Evolutionary conservation across 2,113 vertebrate genomes (phyloP), one percentile per base, ranked within the genome.

Genomic region (Tachuris rubrigastra): DNA sequence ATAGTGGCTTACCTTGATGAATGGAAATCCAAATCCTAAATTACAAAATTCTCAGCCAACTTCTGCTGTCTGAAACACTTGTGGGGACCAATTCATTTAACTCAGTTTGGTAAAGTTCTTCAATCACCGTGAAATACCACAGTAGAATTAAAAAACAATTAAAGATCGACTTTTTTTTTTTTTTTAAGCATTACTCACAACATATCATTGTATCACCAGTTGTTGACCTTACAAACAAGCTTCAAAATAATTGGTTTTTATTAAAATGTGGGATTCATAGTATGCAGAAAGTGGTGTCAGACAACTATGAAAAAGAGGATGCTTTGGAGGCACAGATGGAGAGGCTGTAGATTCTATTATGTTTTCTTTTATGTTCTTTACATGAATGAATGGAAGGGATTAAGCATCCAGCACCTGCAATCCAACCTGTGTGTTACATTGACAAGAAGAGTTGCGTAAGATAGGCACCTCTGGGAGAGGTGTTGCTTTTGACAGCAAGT

Each of bases 331-430:
- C 22, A 47, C 11, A 49, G 56, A 17, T 30, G 18, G 71, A 85
- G 42, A 58, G n/a, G 9, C 66, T 82, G 47, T 31, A 44, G 27
- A 19, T 12, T n/a, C 15, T 20, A 5, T 39, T 56, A 3, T 63
- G 13, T 69, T 50, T 74, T 52, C 25, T 42, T 69, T 2, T 8
- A 5, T 21, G 12, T 27, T 77, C 39, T 37, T 74, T 62, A 28
- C 7, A 10, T 21, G 42, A 52, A 53, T 0, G 0, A 66, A 23
- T 17, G 59, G 49, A 60, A 66, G 31, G 7, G 11, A 9, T 47
- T 66, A 30, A 23, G 27, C 47, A 19, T 37, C 9, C 16, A 62
- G 52, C 75, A 58, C 35, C 20, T 60, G 24, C 55, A 81, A 19
- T 59, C 44, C 31, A 50, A 4, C 3, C 47, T 10, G 1, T 9